Base-by-base conservation (phyloP, 2,797 vertebrate genomes). In the Anguilla obscura region DNA sequence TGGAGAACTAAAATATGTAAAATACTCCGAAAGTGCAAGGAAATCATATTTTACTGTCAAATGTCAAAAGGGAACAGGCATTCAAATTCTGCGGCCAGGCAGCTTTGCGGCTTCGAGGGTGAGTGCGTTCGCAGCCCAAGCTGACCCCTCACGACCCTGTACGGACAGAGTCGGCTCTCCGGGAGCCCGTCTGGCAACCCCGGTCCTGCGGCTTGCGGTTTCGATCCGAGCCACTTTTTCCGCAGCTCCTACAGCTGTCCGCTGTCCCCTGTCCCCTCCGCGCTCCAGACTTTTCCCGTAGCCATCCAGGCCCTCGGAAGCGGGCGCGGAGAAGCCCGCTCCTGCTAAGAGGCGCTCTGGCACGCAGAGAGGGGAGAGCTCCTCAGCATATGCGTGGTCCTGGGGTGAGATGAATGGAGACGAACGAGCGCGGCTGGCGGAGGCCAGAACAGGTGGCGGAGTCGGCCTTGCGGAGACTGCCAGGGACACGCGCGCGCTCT, bases 381-480 rank as follows among this genome's bases (percentile, higher is more conserved):
- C 58, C 66, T 85, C 83, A 56, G 66, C 84, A 79, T 69, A 85
- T 27, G 84, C 24, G 63, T 16, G 60, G 27, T 54, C 69, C 83
- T 85, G 83, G 83, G 84, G 69, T 85, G 52, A 74, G 63, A 84
- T 71, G 83, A 56, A 63, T 88, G 87, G 83, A 88, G 87, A 88
- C 85, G 87, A 88, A 88, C 76, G 69, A 48, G 30, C 45, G 40
- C 5, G 48, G 80, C 40, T 84, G 80, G 60, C 80, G 16, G n/a
- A 60, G 58, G 56, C 80, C 63, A 18, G 83, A 88, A 79, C 87
- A 88, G 87, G 87, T 88, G 87, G 83, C 24, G 66, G 84, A 85
- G 87, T 85, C 52, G 33, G 87, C 69, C 83, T 85, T 58, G 83
- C 33, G 66, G 63, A 66, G 50, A 54, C 48, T 74, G 87, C 66